Evolutionary conservation across 2,888 invertebrate species (phyloP), one percentile per base, ranked within the genome.

Genomic region (Mesochorus sp.): DNA sequence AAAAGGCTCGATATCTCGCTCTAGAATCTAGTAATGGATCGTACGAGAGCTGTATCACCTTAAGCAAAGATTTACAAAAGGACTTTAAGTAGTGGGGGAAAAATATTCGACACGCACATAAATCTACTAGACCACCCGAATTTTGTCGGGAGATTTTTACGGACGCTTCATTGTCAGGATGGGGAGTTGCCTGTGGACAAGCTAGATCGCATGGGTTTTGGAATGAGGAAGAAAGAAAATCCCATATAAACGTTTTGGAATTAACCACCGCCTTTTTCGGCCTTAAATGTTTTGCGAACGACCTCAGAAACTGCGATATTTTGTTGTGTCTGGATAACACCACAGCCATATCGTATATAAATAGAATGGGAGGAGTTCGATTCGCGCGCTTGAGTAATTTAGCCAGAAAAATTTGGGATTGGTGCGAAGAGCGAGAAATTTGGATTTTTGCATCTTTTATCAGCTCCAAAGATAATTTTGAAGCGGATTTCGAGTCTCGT

Each of bases 341-440:
- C 5, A 80, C 80, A 1, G 78, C 78, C 2, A 76, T 81, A 2
- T 64, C 80, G 1, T 77, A 76, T 21, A 79, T 80, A 8, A 80
- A 82, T 39, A 55, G 61, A 47, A 76, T 73, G 57, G 70, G 73
- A 2, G 73, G 72, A 10, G 42, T 76, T 12, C 62, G 62, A 42
- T 81, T 55, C 10, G 24, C 61, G 8, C 8, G 64, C 0, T 61
- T 80, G 17, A 77, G 62, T 34, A 8, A 28, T 24, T 12, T 80
- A 39, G 72, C 75, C 0, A 68, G 39, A n/a, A 17, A 37, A 8
- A 79, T 80, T 12, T 82, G 79, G 76, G 42, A 68, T 17, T 81
- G 72, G 74, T 80, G 81, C 12, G 79, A 80, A 21, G n/a, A 1
- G 0, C 31, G 64, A 12, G 67, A 55, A 12, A 24, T 80, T 0